Percentiles rank a stretch among this genome's conserved stretches.
These are phyloP conservation scores for Nomada fabriciana DNA, from an alignment of 2,888 invertebrate species.

Conservation along the genomic window DNA sequence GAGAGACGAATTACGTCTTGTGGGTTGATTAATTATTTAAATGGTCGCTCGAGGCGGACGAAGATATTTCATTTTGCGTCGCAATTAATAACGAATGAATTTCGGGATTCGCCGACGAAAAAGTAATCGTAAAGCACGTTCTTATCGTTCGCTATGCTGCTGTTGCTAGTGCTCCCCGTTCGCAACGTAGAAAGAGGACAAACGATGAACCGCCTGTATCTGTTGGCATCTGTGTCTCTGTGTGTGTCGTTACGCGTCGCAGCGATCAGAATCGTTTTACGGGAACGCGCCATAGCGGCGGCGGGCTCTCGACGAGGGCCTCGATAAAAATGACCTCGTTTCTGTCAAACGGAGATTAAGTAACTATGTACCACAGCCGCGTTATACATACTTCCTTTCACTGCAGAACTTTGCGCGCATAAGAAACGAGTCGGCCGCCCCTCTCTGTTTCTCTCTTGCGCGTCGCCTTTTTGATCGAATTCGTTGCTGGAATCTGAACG, in stretches of 20 bases:
- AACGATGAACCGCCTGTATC: not conserved
- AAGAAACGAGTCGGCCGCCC: conserved; percentile 55
- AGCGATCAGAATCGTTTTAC: conserved; percentile 47
- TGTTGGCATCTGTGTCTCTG: not conserved
- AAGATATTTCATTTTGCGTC: too few relatives aligned
- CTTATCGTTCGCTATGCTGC: not conserved
- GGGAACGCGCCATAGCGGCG: conserved; percentile 38
- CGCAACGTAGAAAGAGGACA: conserved; percentile 1
- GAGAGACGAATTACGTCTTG: too few relatives aligned
- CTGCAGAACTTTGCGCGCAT: conserved; percentile 66
- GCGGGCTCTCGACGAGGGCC: conserved; percentile 54
- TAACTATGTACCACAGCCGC: conserved; percentile 74
- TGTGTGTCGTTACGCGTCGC: conserved; percentile 10
- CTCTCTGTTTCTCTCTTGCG: conserved; percentile 11
- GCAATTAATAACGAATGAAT: too few relatives aligned
- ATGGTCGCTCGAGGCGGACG: too few relatives aligned
- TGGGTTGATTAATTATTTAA: too few relatives aligned
- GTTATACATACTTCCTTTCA: conserved; percentile 79
- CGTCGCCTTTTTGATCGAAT: not conserved
- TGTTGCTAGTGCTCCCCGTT: not conserved
- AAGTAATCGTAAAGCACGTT: too few relatives aligned
- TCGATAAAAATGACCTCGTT: conserved; percentile 80
- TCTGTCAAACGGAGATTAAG: conserved; percentile 81
- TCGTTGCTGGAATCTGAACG: not conserved
- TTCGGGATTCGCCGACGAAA: too few relatives aligned